These are phyloP conservation scores for Coelopa frigida DNA, from an alignment of 1,140 invertebrate genomes.

Conservation along the genomic window DNA sequence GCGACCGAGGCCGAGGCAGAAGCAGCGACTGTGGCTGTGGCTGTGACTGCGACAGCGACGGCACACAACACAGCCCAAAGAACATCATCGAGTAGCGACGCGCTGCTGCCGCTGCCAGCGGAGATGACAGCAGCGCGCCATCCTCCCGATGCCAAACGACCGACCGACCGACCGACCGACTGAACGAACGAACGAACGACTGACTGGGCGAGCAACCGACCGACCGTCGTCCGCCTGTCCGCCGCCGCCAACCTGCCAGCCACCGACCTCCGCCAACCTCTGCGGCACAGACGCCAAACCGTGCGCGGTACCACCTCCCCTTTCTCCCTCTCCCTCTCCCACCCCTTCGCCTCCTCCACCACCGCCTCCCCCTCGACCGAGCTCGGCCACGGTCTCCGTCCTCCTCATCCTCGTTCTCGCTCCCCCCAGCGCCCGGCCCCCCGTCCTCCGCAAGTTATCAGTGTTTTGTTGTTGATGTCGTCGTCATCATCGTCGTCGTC, in stretches of 20 bases:
- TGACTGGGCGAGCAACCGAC: neutral
- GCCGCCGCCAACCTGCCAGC: too few relatives aligned
- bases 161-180: conserved; percentile 5
- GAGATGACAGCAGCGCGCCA: conserved; percentile 6
- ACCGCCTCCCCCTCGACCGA: conserved; percentile 10
- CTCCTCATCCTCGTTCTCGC: conserved; percentile 6
- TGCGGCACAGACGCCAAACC: neutral
- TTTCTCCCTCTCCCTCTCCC: conserved; percentile 3
- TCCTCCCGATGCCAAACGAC: conserved; percentile 9
- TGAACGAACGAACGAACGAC: neutral
- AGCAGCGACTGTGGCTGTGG: conserved; percentile 3
- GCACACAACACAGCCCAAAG: conserved; percentile 2
- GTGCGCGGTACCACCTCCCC: neutral
- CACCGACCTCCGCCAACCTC: neutral
- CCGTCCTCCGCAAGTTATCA: conserved; percentile 10
- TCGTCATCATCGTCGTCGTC: conserved; percentile 13
- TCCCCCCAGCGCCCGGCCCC: conserved; percentile 13
- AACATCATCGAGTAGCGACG: neutral
- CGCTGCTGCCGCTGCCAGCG: neutral
- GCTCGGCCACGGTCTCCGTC: neutral
- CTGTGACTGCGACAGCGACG: conserved; percentile 10
- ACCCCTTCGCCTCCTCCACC: neutral
- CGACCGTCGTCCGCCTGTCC: too few relatives aligned
- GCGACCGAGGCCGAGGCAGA: conserved; percentile 9
- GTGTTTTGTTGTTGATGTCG: conserved; percentile 13